A percentile compares a stretch with the other conserved stretches of the same genome.
phyloP scores from a whole-genome alignment of 2,797 vertebrate genomes.

The Zalophus californianus region DNA sequence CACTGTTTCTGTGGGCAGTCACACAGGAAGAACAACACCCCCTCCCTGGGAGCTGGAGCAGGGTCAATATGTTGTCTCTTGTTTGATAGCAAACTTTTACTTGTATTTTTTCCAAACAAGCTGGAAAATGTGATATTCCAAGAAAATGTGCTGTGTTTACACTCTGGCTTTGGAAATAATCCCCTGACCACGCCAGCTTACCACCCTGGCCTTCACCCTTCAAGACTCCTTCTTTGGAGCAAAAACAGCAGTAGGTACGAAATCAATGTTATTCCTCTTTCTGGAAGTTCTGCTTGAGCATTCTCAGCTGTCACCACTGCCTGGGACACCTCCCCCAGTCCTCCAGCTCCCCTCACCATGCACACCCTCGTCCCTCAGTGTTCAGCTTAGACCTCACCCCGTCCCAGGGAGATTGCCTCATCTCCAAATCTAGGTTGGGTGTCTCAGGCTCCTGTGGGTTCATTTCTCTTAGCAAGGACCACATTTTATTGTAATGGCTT shows the following conservation, averaged over 20 bases:
- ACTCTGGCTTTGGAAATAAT: neutral
- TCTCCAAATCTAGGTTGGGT: neutral
- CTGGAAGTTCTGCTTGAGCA: neutral
- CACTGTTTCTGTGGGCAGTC: neutral
- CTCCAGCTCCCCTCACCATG: neutral
- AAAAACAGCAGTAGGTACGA: neutral
- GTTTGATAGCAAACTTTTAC: neutral
- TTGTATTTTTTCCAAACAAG: conserved; percentile 38
- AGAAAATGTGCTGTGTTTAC: neutral
- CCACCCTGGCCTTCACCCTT: neutral
- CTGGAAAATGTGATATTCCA: neutral
- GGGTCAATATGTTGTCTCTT: neutral
- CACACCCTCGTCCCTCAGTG: no score
- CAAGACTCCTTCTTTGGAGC: neutral
- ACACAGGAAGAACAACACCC: neutral
- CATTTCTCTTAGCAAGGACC: neutral
- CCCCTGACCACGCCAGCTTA: neutral
- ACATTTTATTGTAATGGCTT: no score
- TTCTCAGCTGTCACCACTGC: neutral
- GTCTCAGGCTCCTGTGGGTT: neutral
- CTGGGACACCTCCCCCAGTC: neutral
- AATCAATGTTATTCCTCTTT: neutral
- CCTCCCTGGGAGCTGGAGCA: neutral
- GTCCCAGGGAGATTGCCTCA: neutral
- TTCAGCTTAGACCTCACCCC: neutral